phyloP scores from a whole-genome alignment of 2,113 vertebrate species.

The Synodontis membranacea region DNA sequence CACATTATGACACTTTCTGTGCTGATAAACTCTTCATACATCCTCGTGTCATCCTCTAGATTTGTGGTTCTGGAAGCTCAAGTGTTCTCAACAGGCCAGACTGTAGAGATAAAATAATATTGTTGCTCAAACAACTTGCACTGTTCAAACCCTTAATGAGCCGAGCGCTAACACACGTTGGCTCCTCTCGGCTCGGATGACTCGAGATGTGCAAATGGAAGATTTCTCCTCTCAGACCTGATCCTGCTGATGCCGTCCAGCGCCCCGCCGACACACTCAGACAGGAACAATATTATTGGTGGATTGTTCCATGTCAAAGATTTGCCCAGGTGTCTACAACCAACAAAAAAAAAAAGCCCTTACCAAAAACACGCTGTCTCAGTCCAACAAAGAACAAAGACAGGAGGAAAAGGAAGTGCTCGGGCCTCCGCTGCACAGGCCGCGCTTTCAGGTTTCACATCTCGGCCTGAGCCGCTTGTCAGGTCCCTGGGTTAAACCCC shows the following conservation, averaged over 20 bases:
- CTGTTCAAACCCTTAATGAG: neutral
- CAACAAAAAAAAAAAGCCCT: neutral
- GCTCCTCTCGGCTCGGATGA: neutral
- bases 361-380: slow-evolving; percentile 16
- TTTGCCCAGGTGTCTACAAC: slow-evolving; percentile 55
- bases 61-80: neutral
- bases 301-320: slow-evolving; percentile 41
- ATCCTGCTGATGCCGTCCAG: neutral
- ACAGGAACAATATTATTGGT: slow-evolving; percentile 52
- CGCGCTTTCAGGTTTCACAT: neutral
- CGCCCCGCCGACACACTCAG: slow-evolving; percentile 43
- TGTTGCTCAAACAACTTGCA: neutral
- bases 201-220: slow-evolving; percentile 25
- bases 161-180: neutral
- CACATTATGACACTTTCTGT: neutral
- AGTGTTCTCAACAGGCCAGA: neutral
- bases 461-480: neutral
- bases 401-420: slow-evolving; percentile 15
- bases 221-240: slow-evolving; percentile 50
- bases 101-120: neutral
- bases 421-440: slow-evolving; percentile 8
- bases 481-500: neutral
- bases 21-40: neutral
- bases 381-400: slow-evolving; percentile 35
- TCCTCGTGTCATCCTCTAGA: too few relatives aligned